These are phyloP conservation scores for Charadrius vociferus DNA, from an alignment of 2,113 vertebrate species.

Conservation along the genomic window DNA sequence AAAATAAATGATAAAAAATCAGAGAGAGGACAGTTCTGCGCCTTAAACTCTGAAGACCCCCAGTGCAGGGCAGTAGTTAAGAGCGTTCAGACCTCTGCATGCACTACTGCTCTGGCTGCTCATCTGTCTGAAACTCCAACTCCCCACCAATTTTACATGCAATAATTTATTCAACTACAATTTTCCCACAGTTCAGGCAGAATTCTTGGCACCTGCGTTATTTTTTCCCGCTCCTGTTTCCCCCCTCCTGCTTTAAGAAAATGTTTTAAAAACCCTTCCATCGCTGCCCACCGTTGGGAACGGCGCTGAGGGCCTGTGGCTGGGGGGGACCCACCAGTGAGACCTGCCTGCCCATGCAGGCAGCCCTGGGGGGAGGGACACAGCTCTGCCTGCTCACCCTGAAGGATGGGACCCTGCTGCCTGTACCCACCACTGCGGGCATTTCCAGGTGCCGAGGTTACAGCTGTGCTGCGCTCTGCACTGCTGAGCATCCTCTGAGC, in stretches of 20 bases:
- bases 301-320: accelerated
- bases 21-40: background rate
- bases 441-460: background rate
- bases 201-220: background rate
- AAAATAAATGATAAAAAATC: background rate
- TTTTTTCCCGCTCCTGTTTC: accelerated
- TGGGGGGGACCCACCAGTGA: no score
- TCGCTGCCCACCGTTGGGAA: no score
- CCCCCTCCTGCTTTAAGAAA: accelerated
- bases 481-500: background rate
- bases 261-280: accelerated
- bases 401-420: background rate
- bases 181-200: background rate
- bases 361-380: no score
- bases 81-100: accelerated
- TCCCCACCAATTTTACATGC: background rate
- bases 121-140: accelerated
- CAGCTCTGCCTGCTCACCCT: background rate
- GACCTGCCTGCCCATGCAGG: accelerated
- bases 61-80: no score
- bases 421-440: accelerated
- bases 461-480: accelerated
- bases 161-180: background rate
- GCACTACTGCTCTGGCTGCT: accelerated
- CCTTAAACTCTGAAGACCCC: background rate